Conservation (phyloP, 2,888 invertebrate genomes). For the Philhelius pedissequus region DNA sequence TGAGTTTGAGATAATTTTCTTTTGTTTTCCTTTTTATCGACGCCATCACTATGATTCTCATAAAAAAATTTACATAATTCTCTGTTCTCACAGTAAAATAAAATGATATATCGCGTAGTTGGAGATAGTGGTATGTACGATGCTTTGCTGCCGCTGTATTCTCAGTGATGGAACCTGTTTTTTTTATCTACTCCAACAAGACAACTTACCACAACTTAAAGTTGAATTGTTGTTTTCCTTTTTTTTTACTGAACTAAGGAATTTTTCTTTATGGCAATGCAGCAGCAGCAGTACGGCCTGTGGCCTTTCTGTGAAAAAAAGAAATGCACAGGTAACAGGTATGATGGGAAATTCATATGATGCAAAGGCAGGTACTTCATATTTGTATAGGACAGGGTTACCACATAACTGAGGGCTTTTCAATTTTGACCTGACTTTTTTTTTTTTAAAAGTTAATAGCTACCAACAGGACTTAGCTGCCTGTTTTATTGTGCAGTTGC, state of each 20-base stretch:
- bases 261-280: slow-evolving; percentile 38
- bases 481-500: no score
- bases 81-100: slow-evolving; percentile 50
- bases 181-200: slow-evolving; percentile 27
- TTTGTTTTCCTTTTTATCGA: slow-evolving; percentile 15
- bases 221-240: slow-evolving; percentile 57
- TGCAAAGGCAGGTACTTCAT: slow-evolving; percentile 58
- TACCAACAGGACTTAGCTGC: no score
- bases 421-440: background rate
- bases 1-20: background rate
- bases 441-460: background rate
- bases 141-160: slow-evolving; percentile 41
- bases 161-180: slow-evolving; percentile 63
- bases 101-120: slow-evolving; percentile 41
- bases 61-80: slow-evolving; percentile 60
- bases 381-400: slow-evolving; percentile 41
- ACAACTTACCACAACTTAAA: slow-evolving; percentile 36
- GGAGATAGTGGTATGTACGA: slow-evolving; percentile 37
- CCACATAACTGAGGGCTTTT: background rate
- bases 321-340: slow-evolving; percentile 55
- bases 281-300: background rate
- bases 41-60: slow-evolving; percentile 37
- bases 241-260: slow-evolving; percentile 40
- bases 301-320: slow-evolving; percentile 18
- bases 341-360: slow-evolving; percentile 51